These are phyloP conservation scores for Meliscaeva auricollis DNA, from an alignment of 2,888 invertebrate species.

Conservation along the genomic window DNA sequence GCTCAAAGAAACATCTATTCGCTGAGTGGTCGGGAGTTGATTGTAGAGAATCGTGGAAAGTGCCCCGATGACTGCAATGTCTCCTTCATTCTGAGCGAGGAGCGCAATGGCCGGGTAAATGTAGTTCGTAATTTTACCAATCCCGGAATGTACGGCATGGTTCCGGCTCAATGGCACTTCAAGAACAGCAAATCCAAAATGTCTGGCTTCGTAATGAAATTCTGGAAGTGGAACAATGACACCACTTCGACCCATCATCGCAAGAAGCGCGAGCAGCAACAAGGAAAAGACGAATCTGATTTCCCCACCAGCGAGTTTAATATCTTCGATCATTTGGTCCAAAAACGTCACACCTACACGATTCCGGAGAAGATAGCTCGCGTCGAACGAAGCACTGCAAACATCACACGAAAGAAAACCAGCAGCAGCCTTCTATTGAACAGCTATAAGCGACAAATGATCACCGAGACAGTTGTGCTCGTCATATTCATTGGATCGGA, in stretches of 20 bases:
- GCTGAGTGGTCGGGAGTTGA: constrained; percentile 87
- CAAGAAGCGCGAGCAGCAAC: constrained; percentile 76
- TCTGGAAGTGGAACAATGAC: constrained; percentile 90
- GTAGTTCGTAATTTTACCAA: constrained; percentile 87
- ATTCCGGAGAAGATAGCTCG: constrained; percentile 78
- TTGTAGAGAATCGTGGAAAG: constrained; percentile 89
- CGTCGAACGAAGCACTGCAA: constrained; percentile 77
- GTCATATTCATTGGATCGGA: constrained; percentile 91
- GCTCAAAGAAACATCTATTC: constrained; percentile 86
- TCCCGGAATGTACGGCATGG: constrained; percentile 89
- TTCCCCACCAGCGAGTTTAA: constrained; percentile 80
- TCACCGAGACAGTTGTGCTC: constrained; percentile 90
- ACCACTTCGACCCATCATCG: constrained; percentile 56
- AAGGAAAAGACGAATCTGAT: constrained; percentile 77
- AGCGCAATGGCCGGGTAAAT: constrained; percentile 85
- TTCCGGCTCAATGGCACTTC: constrained; percentile 87
- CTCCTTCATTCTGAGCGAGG: constrained; percentile 86
- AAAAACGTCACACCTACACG: constrained; percentile 80
- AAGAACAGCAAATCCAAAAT: constrained; percentile 85
- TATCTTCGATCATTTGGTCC: constrained; percentile 80
- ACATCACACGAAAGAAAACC: constrained; percentile 77
- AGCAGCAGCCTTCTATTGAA: constrained; percentile 77
- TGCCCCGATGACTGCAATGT: constrained; percentile 90
- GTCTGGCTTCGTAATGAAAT: constrained; percentile 91
- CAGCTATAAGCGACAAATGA: constrained; percentile 85